phyloP scores from a whole-genome alignment of 2,888 invertebrate species.

The Agelastica alni region DNA sequence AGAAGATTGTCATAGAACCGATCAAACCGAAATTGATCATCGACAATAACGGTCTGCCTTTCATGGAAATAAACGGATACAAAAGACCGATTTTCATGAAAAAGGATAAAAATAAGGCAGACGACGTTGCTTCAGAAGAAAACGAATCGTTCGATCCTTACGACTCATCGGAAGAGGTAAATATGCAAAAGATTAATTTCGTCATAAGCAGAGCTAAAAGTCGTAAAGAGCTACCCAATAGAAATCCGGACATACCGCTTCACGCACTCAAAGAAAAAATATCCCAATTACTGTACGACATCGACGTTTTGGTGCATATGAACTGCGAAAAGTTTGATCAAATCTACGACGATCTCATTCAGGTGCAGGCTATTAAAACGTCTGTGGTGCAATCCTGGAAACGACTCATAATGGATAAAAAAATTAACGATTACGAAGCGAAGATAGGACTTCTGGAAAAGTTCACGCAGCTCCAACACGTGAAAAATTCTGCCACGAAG shows the following conservation, averaged over 20 bases:
- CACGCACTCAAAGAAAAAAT: conserved; percentile 49
- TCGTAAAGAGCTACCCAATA: conserved; percentile 30
- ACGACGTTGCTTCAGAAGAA: conserved; percentile 6
- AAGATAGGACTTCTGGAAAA: conserved; percentile 47
- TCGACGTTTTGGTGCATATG: conserved; percentile 46
- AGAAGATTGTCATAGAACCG: conserved; percentile 42
- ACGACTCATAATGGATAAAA: conserved; percentile 42
- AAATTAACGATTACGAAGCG: conserved; percentile 42
- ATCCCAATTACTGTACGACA: conserved; percentile 43
- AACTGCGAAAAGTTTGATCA: conserved; percentile 45
- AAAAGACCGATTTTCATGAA: conserved; percentile 44
- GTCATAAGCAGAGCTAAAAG: conserved; percentile 44
- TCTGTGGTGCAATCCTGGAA: conserved; percentile 50
- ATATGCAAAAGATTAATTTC: conserved; percentile 42
- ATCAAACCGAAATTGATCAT: conserved; percentile 47
- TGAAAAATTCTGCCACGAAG: conserved; percentile 42
- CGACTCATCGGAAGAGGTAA: conserved; percentile 39
- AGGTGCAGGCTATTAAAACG: conserved; percentile 47
- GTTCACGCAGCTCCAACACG: conserved; percentile 46
- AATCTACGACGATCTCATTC: conserved; percentile 45
- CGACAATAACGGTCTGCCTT: conserved; percentile 47
- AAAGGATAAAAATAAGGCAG: conserved; percentile 13
- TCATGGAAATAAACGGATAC: conserved; percentile 47
- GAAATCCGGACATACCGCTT: conserved; percentile 38
- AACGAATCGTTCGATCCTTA: conserved; percentile 19